Evolutionary conservation across 1,140 invertebrate genomes (phyloP), one percentile per base, ranked within the genome.

Genomic region (Drosophila watanabei): DNA sequence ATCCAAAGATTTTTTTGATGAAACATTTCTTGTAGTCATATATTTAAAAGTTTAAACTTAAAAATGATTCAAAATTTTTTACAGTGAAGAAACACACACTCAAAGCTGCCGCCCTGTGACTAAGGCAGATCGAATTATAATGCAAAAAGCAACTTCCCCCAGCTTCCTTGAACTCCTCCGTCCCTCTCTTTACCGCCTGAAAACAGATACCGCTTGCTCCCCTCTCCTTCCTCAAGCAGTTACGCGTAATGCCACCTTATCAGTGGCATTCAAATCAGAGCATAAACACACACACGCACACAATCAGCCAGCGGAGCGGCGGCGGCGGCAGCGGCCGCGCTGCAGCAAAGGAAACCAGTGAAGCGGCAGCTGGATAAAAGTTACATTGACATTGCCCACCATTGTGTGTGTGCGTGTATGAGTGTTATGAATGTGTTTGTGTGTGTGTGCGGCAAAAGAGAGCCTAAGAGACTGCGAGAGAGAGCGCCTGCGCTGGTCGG

Each of bases 211-310:
- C 52, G 20, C 20, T 41, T 2, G n/a, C 35, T 11, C 33, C 39
- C 24, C 10, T 20, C 7, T 3, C 45, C 20, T 11, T 10, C 28
- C 16, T 20, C 54, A 57, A 39, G 49, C 32, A 71, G 68, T 11
- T 70, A 41, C 32, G 68, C 71, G 71, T 73, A 75, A 52, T 86
- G 86, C 82, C 87, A 68, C 86, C 87, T 90, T 90, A 90, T 90
- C 86, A 90, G 86, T 84, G 79, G 82, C 86, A 90, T 90, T 90
- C 89, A 90, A 90, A 90, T 90, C 86, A 90, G 79, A 79, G 86
- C 71, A 84, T 70, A 64, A 90, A 85, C 79, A 72, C 51, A 61
- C 75, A 39, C 54, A 41, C 65, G 66, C 69, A 75, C 46, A 66
- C 56, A 37, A 56, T 32, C 30, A 28, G 20, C 39, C 54, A 54